phyloP scores from a whole-genome alignment of 2,113 vertebrate genomes.

The Triplophysa dalaica region DNA sequence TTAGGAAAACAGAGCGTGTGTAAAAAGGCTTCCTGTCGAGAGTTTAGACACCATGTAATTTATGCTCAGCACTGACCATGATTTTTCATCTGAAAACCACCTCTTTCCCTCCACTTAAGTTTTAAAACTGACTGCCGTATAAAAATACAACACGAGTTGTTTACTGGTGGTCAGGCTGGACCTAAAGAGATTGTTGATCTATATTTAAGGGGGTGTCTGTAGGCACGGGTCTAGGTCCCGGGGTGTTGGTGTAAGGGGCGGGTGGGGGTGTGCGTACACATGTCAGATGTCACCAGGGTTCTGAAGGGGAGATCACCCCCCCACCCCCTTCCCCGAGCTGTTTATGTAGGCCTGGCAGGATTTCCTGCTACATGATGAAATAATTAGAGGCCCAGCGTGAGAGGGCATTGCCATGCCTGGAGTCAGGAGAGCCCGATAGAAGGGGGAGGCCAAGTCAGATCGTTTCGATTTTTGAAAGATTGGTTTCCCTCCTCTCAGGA shows the following conservation, averaged over 20 bases:
- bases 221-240: slow-evolving; percentile 64
- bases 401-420: slow-evolving; percentile 50
- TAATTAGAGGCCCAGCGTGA: slow-evolving; percentile 81
- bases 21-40: slow-evolving; percentile 27
- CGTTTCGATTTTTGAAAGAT: slow-evolving; percentile 45
- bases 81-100: slow-evolving; percentile 18
- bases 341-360: slow-evolving; percentile 87
- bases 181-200: slow-evolving; percentile 9
- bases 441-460: background rate
- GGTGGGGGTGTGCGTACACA: slow-evolving; percentile 68
- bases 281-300: slow-evolving; percentile 85
- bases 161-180: slow-evolving; percentile 8
- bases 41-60: slow-evolving; percentile 37
- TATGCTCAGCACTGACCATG: slow-evolving; percentile 31
- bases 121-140: background rate
- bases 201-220: slow-evolving; percentile 51
- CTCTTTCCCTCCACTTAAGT: background rate
- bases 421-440: slow-evolving; percentile 21
- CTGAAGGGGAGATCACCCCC: slow-evolving; percentile 80
- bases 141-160: background rate
- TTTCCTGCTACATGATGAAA: slow-evolving; percentile 91
- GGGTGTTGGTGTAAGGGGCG: slow-evolving; percentile 41
- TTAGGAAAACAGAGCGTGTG: slow-evolving; percentile 31
- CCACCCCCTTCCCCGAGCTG: slow-evolving; percentile 76
- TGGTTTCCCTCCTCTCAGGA: slow-evolving; percentile 37